Conservation (phyloP, 1,140 invertebrate species). For the Drosophila lowei region DNA sequence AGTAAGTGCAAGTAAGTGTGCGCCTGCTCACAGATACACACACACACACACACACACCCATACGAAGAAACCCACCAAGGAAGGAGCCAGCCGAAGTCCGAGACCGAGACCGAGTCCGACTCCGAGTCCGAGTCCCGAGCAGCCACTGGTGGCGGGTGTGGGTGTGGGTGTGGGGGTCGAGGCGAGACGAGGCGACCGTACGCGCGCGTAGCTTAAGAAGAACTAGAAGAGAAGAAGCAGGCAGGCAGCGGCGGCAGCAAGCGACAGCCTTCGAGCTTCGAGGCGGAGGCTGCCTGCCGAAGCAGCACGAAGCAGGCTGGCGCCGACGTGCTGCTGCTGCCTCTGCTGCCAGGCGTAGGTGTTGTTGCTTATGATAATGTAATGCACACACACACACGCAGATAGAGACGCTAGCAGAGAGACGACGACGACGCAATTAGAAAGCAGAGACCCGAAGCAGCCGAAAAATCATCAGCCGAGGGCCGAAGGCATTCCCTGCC, state of each 20-base stretch:
- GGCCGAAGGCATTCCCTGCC: conserved; percentile 44
- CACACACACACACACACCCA: conserved; percentile 49
- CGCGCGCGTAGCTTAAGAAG: conserved; percentile 81
- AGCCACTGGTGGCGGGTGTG: conserved; percentile 33
- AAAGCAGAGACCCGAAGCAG: conserved; percentile 71
- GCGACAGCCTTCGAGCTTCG: conserved; percentile 15
- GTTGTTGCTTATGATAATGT: conserved; percentile 69
- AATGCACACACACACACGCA: conserved; percentile 61
- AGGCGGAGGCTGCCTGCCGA: conserved; percentile 32
- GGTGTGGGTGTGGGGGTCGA: background rate
- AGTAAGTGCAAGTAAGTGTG: conserved; percentile 80
- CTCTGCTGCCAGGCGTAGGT: conserved; percentile 39
- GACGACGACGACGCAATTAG: conserved; percentile 65
- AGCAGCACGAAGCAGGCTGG: conserved; percentile 35
- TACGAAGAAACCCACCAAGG: conserved; percentile 69
- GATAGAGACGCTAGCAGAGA: conserved; percentile 41
- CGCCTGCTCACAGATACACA: conserved; percentile 66
- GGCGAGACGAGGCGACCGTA: conserved; percentile 64
- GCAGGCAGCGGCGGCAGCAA: conserved; percentile 62
- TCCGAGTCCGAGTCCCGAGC: conserved; percentile 39
- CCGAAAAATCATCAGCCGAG: conserved; percentile 52
- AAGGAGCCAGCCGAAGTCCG: conserved; percentile 52
- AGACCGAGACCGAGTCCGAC: conserved; percentile 42
- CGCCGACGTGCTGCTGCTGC: conserved; percentile 44
- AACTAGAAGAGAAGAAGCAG: conserved; percentile 83